Evolutionary conservation across 2,888 invertebrate genomes (phyloP), one percentile per base, ranked within the genome.

Genomic region (Eueremaeus valkanovi): DNA sequence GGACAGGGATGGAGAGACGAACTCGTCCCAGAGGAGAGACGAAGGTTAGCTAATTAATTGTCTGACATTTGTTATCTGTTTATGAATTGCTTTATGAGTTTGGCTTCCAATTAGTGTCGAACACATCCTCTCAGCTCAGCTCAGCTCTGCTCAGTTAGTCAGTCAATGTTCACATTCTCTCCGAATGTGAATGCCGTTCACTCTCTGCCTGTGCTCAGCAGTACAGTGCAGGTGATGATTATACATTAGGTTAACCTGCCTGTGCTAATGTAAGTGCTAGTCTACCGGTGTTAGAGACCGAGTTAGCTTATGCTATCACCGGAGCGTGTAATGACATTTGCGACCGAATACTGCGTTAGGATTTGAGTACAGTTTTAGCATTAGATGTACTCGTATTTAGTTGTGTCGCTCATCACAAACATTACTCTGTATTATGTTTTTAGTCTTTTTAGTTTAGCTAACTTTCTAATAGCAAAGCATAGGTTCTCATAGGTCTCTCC

Each of bases 31-130:
- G 8, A 63, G 42, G 75, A 68, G 75, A 31, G 61, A 75, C 27
- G 73, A 51, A 55, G 75, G 73, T 72, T 18, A 40, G 73, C 18
- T 51, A 45, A 49, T 72, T 72, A 72, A 72, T 72, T 49, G 49
- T 33, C 16, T 6, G 16, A 58, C 58, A 58, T 58, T 58, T 58
- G 58, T 58, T 58, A 24, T 21, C 27, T 24, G 29, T 58, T 58
- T 33, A 63, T 63, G 58, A 58, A 33, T 63, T 42, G 21, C 18
- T 13, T 31, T 9, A n/a, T 31, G 8, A 29, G 68, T 68, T 36
- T 33, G 68, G 68, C 36, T 13, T 9, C 21, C 27, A 42, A 66
- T 40, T 45, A 68, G 74, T 58, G 58, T 58, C 58, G 24, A 27
- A 58, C 58, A 49, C 3, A 58, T 58, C 24, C 27, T 27, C 27